Conservation (phyloP, 2,888 invertebrate genomes). For the Alloplasta piceator region DNA sequence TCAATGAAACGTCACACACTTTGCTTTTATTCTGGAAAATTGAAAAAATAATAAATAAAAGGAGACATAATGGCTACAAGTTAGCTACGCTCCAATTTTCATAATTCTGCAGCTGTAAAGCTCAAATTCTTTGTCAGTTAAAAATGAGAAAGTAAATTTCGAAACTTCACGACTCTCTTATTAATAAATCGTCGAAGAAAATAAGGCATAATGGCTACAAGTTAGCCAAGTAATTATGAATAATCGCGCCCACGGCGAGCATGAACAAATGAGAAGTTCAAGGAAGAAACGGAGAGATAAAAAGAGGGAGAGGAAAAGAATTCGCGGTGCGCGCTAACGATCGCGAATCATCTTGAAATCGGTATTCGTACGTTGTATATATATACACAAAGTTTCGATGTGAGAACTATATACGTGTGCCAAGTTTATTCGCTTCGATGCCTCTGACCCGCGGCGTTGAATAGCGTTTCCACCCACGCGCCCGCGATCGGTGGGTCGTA, state of each 20-base stretch:
- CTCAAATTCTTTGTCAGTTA: too few relatives aligned
- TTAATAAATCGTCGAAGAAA: not conserved
- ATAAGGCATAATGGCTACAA: slow-evolving; percentile 28
- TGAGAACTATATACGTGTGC: slow-evolving; percentile 11
- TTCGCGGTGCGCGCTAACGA: slow-evolving; percentile 53
- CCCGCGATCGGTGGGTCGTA: slow-evolving; percentile 60
- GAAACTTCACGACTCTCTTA: too few relatives aligned
- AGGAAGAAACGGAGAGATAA: slow-evolving; percentile 17
- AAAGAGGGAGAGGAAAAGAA: slow-evolving; percentile 8
- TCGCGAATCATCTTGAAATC: slow-evolving; percentile 53
- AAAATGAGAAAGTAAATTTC: too few relatives aligned
- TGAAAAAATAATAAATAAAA: too few relatives aligned
- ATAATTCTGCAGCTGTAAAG: too few relatives aligned
- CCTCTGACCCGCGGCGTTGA: slow-evolving; percentile 48
- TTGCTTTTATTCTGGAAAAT: too few relatives aligned
- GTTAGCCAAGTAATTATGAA: slow-evolving; percentile 56
- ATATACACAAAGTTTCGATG: not conserved
- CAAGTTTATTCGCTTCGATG: slow-evolving; percentile 58
- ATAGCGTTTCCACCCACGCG: slow-evolving; percentile 65
- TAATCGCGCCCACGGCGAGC: slow-evolving; percentile 33
- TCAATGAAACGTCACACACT: too few relatives aligned
- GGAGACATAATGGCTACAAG: too few relatives aligned
- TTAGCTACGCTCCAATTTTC: too few relatives aligned
- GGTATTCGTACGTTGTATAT: slow-evolving; percentile 15
- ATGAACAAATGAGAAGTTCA: slow-evolving; percentile 46